These are phyloP conservation scores for Tetramorium bicarinatum DNA, from an alignment of 2,888 invertebrate species.

Conservation along the genomic window DNA sequence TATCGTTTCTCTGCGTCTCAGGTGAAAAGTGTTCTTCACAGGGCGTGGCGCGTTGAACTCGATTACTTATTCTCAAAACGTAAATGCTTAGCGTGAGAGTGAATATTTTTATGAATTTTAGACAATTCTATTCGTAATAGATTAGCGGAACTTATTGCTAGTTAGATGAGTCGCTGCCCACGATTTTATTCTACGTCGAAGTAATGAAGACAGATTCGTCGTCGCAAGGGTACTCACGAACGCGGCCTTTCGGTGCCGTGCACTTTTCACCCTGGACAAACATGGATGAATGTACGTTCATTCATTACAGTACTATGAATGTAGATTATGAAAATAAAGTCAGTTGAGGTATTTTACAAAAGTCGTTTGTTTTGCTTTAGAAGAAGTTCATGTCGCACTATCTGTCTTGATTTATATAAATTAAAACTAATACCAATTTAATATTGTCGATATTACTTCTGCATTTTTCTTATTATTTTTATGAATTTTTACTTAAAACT, in stretches of 20 bases:
- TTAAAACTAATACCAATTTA: neutral
- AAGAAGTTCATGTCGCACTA: neutral
- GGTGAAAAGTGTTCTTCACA: slow-evolving; percentile 50
- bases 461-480: neutral
- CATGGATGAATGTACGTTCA: slow-evolving; percentile 72
- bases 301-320: slow-evolving; percentile 78
- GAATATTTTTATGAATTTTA: slow-evolving; percentile 57
- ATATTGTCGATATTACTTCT: neutral
- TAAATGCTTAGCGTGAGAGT: slow-evolving; percentile 40
- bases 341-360: slow-evolving; percentile 83
- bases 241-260: slow-evolving; percentile 44
- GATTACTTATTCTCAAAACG: slow-evolving; percentile 19
- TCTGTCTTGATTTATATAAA: neutral
- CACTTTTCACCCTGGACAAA: slow-evolving; percentile 66
- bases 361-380: slow-evolving; percentile 10
- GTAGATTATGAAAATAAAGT: slow-evolving; percentile 78
- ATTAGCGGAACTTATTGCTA: slow-evolving; percentile 17
- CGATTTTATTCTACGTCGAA: slow-evolving; percentile 30
- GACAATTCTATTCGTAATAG: slow-evolving; percentile 45
- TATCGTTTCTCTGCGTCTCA: slow-evolving; percentile 45
- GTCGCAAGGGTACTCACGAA: slow-evolving; percentile 10
- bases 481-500: neutral
- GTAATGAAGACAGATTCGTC: slow-evolving; percentile 18
- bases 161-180: slow-evolving; percentile 1
- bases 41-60: slow-evolving; percentile 8